Conservation (phyloP, 2,888 invertebrate genomes). For the Acronicta aceris region DNA sequence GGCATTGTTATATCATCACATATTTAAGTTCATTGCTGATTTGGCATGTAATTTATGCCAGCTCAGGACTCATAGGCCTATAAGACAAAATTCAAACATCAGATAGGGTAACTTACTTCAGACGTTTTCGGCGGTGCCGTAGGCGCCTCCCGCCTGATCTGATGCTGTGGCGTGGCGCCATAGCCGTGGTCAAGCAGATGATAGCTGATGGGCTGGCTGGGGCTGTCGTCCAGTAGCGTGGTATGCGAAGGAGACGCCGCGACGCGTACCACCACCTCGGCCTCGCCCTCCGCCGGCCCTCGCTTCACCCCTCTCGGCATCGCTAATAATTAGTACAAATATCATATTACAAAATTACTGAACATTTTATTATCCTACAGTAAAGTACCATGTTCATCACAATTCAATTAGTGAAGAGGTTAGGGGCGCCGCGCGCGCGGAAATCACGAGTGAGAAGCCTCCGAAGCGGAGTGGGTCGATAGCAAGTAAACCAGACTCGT, state of each 20-base stretch:
- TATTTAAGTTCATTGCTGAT: not conserved
- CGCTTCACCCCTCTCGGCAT: constrained; percentile 91
- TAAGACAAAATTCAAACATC: constrained; percentile 3
- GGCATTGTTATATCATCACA: not conserved
- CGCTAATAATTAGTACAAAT: constrained; percentile 73
- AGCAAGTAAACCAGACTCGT: constrained; percentile 69
- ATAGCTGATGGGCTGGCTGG: constrained; percentile 90
- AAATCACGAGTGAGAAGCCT: constrained; percentile 83
- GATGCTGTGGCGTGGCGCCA: constrained; percentile 94
- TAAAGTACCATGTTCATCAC: constrained; percentile 71
- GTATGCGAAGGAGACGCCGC: constrained; percentile 88
- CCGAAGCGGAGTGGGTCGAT: constrained; percentile 85
- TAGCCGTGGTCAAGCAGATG: constrained; percentile 96
- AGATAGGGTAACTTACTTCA: constrained; percentile 77
- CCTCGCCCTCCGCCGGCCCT: constrained; percentile 88
- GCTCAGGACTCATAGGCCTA: not conserved
- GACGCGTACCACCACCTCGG: constrained; percentile 85
- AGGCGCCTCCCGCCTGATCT: constrained; percentile 89
- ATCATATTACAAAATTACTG: constrained; percentile 54
- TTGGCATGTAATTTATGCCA: not conserved
- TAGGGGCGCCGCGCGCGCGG: constrained; percentile 88
- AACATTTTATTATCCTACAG: constrained; percentile 54
- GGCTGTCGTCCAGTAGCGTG: constrained; percentile 86
- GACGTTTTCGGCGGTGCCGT: constrained; percentile 89
- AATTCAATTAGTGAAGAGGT: constrained; percentile 88